Evolutionary conservation across 1,140 invertebrate genomes (phyloP).

Genomic region (Chelonus insularis): DNA sequence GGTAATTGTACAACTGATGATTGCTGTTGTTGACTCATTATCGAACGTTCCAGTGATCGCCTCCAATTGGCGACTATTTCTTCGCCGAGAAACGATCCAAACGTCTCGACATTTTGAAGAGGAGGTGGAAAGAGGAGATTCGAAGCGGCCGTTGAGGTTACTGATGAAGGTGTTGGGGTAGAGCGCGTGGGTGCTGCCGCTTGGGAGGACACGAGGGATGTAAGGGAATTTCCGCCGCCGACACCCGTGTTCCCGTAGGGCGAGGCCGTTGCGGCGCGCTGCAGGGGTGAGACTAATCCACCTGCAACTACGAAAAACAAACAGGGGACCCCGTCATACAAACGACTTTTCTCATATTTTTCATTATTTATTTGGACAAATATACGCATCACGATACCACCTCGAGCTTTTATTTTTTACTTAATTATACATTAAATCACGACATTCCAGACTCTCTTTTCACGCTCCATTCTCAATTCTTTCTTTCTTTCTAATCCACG

Average conservation of each 20-base stretch:
- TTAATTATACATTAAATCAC: no score
- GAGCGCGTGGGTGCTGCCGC: constrained; percentile 51
- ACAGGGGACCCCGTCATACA: constrained; percentile 54
- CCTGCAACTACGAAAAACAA: constrained; percentile 60
- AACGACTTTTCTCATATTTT: no score
- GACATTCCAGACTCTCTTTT: constrained; percentile 54
- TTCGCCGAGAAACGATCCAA: constrained; percentile 73
- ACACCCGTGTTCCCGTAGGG: constrained; percentile 54
- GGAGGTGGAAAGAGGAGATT: constrained; percentile 62
- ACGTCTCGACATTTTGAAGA: constrained; percentile 71
- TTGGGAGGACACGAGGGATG: constrained; percentile 56
- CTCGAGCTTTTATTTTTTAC: constrained; percentile 24
- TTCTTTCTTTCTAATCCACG: no score
- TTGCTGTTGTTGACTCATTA: constrained; percentile 60
- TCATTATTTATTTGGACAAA: not conserved
- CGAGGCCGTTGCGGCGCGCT: constrained; percentile 58
- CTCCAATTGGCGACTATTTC: constrained; percentile 79
- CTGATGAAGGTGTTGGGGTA: constrained; percentile 60
- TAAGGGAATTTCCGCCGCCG: constrained; percentile 31
- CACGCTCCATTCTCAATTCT: constrained; percentile 28
- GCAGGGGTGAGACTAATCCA: constrained; percentile 61
- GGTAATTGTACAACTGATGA: constrained; percentile 36
- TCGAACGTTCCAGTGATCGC: constrained; percentile 69
- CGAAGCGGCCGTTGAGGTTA: constrained; percentile 56
- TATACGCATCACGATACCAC: constrained; percentile 27